These are phyloP conservation scores for Geodia barretti DNA, from an alignment of 37 sponge, comb jelly and placozoan genomes.

Conservation along the genomic window DNA sequence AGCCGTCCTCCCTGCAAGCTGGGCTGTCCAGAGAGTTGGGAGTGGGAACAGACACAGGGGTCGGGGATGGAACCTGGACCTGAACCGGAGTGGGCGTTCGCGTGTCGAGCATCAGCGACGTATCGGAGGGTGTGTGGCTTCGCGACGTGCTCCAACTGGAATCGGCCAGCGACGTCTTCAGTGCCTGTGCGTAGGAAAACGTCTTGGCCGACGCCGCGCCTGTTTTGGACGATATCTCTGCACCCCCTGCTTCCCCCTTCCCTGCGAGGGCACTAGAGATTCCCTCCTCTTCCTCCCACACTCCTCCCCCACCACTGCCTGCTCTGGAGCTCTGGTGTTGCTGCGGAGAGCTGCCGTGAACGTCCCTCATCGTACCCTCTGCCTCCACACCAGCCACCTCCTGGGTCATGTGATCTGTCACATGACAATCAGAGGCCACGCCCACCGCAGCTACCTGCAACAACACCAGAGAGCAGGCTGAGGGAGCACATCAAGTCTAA, in stretches of 20 bases:
- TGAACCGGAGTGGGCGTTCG: neutral
- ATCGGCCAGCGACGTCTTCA: constrained; percentile 3
- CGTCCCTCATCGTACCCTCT: neutral
- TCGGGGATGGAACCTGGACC: neutral
- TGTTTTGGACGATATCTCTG: neutral
- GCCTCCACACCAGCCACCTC: neutral
- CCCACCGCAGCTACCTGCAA: constrained; percentile 58
- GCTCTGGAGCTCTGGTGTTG: constrained; percentile 49
- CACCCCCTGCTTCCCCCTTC: neutral
- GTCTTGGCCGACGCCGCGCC: neutral
- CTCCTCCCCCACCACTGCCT: constrained; percentile 26
- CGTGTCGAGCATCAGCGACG: neutral
- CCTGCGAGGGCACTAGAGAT: neutral
- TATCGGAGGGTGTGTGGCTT: constrained; percentile 36
- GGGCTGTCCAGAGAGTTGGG: neutral
- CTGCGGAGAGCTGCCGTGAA: neutral
- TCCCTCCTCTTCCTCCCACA: neutral
- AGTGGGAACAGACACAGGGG: neutral
- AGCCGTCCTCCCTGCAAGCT: neutral
- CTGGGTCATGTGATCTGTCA: neutral
- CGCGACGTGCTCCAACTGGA: constrained; percentile 22
- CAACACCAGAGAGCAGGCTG: constrained; percentile 79
- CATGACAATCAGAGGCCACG: neutral
- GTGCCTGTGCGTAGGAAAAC: constrained; percentile 39
- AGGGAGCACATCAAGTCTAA: constrained; percentile 35